These are phyloP conservation scores for Drosophila quadrilineata DNA, from an alignment of 1,140 invertebrate species.

Conservation along the genomic window DNA sequence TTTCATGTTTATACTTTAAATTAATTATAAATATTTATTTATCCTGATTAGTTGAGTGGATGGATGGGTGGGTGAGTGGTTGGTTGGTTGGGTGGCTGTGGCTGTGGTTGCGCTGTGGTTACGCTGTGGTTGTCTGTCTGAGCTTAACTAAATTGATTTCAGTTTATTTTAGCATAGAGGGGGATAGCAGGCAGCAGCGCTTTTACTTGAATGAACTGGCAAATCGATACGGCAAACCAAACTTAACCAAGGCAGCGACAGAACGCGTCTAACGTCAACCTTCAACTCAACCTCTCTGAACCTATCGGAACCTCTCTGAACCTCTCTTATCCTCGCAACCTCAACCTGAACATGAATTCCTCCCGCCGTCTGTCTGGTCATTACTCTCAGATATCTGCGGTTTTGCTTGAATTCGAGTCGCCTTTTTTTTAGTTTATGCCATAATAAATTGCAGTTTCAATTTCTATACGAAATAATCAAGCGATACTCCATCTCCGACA, in stretches of 20 bases:
- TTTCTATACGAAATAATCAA: conserved; percentile 75
- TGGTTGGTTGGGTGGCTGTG: conserved; percentile 1
- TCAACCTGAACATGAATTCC: too few relatives aligned
- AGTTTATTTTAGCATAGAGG: conserved; percentile 68
- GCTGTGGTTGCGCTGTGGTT: too few relatives aligned
- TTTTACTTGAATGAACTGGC: conserved; percentile 10
- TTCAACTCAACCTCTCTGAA: conserved; percentile 40
- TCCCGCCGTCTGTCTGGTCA: conserved; percentile 41
- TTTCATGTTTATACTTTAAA: conserved; percentile 76
- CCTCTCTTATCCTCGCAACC: too few relatives aligned
- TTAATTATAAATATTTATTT: conserved; percentile 80
- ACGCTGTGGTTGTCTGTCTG: too few relatives aligned
- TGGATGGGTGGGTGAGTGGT: background rate
- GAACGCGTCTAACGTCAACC: conserved; percentile 22
- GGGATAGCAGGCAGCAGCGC: too few relatives aligned
- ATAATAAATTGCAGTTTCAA: conserved; percentile 76
- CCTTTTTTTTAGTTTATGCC: conserved; percentile 28
- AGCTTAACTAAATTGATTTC: conserved; percentile 75
- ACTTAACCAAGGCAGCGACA: conserved; percentile 29
- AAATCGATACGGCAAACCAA: conserved; percentile 65
- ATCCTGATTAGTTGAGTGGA: conserved; percentile 67
- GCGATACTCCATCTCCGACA: conserved; percentile 30
- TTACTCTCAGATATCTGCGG: conserved; percentile 44
- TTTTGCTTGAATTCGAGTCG: conserved; percentile 44
- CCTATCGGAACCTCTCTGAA: too few relatives aligned